These are phyloP conservation scores for Anastatus disparis DNA, from an alignment of 1,140 invertebrate species.

Conservation along the genomic window DNA sequence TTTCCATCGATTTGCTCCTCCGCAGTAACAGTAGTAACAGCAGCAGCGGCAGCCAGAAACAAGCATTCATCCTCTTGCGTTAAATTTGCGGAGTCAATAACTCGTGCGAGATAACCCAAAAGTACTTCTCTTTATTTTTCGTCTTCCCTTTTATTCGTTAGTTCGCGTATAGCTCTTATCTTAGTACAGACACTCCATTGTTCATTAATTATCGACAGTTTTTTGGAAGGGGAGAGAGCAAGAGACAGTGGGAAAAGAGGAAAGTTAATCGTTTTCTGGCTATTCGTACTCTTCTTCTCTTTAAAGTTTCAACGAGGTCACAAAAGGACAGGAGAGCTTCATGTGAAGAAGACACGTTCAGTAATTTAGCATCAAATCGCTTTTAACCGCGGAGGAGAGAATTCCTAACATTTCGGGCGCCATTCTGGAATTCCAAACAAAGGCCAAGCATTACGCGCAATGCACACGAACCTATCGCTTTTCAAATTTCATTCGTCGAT, in stretches of 20 bases:
- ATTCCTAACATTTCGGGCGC: neutral
- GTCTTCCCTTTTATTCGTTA: neutral
- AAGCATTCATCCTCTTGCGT: neutral
- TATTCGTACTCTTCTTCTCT: conserved; percentile 1
- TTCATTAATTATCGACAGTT: conserved; percentile 19
- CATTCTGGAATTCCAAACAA: neutral
- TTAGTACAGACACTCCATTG: neutral
- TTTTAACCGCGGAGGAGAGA: neutral
- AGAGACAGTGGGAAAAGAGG: too few relatives aligned
- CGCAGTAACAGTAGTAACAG: too few relatives aligned
- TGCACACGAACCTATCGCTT: neutral
- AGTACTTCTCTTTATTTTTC: neutral
- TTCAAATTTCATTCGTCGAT: neutral
- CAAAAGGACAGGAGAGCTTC: neutral
- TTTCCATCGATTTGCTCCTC: neutral
- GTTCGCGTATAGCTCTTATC: too few relatives aligned
- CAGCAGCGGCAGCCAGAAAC: neutral
- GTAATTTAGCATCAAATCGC: neutral
- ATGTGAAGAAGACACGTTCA: neutral
- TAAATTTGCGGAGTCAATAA: conserved; percentile 30
- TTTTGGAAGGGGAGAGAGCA: too few relatives aligned
- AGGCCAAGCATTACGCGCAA: neutral
- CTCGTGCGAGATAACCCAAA: neutral
- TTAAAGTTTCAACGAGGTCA: neutral
- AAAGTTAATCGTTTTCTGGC: neutral